A percentile compares a stretch with the other conserved stretches of the same genome.
These are phyloP conservation scores for Drosophila seguyi DNA, from an alignment of 1,140 invertebrate species.

Conservation along the genomic window DNA sequence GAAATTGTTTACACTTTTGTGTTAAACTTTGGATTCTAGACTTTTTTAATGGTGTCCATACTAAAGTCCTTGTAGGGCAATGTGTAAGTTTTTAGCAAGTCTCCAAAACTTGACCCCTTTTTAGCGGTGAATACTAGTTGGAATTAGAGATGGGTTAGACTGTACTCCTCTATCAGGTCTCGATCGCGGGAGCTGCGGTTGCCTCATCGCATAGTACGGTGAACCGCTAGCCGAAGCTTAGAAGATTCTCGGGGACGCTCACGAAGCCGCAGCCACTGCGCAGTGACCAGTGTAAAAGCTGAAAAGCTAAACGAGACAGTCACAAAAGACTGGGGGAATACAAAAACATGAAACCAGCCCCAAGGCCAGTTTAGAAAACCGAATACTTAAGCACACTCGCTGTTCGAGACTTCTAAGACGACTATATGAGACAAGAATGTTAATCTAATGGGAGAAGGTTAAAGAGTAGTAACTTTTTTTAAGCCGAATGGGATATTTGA, in stretches of 20 bases:
- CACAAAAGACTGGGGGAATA: constrained; percentile 28
- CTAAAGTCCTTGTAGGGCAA: neutral
- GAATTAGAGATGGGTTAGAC: constrained; percentile 6
- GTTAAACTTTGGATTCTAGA: neutral
- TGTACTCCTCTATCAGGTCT: constrained; percentile 23
- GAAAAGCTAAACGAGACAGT: constrained; percentile 24
- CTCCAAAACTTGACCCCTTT: neutral
- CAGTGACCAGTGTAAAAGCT: constrained; percentile 66
- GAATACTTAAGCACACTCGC: constrained; percentile 24
- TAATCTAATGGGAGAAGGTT: neutral
- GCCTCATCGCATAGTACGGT: constrained; percentile 38
- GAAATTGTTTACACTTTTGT: neutral
- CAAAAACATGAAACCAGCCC: constrained; percentile 21
- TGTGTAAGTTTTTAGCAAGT: too few species aligned
- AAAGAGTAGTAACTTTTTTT: neutral
- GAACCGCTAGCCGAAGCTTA: constrained; percentile 47
- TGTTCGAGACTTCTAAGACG: neutral
- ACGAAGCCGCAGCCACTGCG: constrained; percentile 45
- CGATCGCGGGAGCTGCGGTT: constrained; percentile 39
- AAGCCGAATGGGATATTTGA: neutral
- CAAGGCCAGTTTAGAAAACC: constrained; percentile 28
- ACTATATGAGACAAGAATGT: neutral
- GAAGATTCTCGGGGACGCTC: constrained; percentile 28
- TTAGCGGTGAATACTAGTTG: neutral
- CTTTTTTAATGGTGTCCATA: neutral